Evolutionary conservation across 2,888 invertebrate species (phyloP).

Genomic region (Callinectes sapidus): DNA sequence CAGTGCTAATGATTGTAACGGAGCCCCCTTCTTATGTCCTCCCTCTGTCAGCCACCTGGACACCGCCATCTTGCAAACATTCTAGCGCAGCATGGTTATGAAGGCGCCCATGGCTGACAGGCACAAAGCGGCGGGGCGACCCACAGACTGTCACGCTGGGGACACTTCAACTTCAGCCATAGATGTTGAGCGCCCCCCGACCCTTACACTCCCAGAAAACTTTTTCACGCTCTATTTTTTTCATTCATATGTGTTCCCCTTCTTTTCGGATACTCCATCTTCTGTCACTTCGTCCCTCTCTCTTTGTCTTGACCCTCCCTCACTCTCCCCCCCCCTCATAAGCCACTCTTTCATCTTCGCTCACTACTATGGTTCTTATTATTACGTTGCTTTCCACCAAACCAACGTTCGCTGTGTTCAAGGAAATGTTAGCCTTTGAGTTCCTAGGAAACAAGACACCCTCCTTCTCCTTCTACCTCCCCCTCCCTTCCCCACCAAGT

Average conservation of each 20-base stretch:
- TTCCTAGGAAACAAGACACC: conserved; percentile 14
- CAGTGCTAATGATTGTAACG: conserved; percentile 49
- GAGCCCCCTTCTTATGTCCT: background rate
- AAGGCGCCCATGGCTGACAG: background rate
- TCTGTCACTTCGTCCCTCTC: conserved; percentile 38
- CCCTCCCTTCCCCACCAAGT: background rate
- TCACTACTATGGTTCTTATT: conserved; percentile 11
- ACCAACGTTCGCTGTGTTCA: background rate
- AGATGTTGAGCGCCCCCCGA: background rate
- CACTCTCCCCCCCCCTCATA: conserved; percentile 1
- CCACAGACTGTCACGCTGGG: background rate
- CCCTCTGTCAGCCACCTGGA: background rate
- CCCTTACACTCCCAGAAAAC: background rate
- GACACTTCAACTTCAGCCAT: conserved; percentile 1
- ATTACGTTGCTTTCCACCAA: background rate
- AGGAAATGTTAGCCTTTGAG: conserved; percentile 40
- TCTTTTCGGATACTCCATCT: conserved; percentile 29
- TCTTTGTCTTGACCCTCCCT: conserved; percentile 24
- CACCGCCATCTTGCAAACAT: conserved; percentile 19
- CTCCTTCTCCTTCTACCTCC: background rate
- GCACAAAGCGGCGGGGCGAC: conserved; percentile 12
- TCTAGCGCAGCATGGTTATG: background rate
- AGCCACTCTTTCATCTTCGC: conserved; percentile 32
- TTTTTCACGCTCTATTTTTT: conserved; percentile 30
- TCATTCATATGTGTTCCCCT: conserved; percentile 35